A percentile compares a stretch with the other conserved stretches of the same genome.
These are phyloP conservation scores for Lasioglossum vierecki DNA, from an alignment of 2,888 invertebrate genomes.

Conservation along the genomic window DNA sequence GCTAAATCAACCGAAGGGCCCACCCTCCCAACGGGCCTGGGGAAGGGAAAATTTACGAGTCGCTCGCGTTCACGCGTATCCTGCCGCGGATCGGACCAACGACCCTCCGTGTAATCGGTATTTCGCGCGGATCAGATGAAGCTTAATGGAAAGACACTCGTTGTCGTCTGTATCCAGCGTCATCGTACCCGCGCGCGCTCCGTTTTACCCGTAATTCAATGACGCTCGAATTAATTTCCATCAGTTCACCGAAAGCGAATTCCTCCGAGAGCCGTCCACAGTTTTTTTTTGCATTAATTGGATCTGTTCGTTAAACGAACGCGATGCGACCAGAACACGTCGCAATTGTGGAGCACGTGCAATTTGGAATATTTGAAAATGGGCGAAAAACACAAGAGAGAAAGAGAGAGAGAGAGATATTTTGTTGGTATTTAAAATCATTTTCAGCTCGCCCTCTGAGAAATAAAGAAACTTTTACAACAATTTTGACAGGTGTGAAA, in stretches of 20 bases:
- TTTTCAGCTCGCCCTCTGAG: too few species aligned
- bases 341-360: neutral
- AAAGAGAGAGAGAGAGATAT: neutral
- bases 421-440: neutral
- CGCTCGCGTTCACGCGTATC: constrained; percentile 66
- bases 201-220: neutral
- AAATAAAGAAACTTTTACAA: neutral
- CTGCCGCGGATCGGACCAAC: constrained; percentile 55
- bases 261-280: neutral
- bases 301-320: neutral
- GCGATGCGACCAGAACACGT: neutral
- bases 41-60: constrained; percentile 77
- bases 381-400: neutral
- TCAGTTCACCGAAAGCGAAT: neutral
- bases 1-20: constrained; percentile 83
- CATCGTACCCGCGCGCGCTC: neutral
- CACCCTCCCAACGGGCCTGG: constrained; percentile 66
- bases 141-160: constrained; percentile 59
- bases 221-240: neutral
- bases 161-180: constrained; percentile 9
- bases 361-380: neutral
- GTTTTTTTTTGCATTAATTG: neutral
- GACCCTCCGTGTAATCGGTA: constrained; percentile 64
- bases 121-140: constrained; percentile 64
- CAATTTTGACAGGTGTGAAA: neutral